A percentile compares a stretch with the other conserved stretches of the same genome.
Evolutionary conservation across 2,113 vertebrate genomes (phyloP).

Genomic region (Anolis sagrei): DNA sequence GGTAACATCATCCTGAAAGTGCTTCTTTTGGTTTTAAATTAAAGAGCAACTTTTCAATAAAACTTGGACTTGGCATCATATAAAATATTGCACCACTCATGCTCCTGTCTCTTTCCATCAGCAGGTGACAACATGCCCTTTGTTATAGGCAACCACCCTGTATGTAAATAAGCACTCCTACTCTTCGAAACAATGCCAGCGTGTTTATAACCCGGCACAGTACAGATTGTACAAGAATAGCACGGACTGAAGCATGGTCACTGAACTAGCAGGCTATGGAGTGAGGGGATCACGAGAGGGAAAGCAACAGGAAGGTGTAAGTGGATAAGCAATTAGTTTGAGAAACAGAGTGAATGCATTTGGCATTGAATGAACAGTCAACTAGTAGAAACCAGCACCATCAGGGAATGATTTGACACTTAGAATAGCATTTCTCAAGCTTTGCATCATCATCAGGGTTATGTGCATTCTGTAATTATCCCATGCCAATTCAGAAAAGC

Average conservation of each 20-base stretch:
- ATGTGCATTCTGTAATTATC: background rate
- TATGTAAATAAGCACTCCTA: background rate
- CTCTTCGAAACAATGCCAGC: conserved; percentile 2
- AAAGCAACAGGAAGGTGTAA: background rate
- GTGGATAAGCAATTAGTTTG: background rate
- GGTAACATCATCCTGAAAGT: background rate
- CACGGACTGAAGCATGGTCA: background rate
- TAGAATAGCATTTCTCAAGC: background rate
- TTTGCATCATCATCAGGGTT: background rate
- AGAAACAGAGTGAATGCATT: background rate
- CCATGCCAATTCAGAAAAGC: background rate
- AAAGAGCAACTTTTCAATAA: background rate
- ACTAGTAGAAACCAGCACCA: background rate
- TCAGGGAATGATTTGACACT: background rate
- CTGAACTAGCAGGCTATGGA: background rate
- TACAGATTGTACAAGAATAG: background rate
- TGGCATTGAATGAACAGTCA: background rate
- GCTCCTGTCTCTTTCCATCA: background rate
- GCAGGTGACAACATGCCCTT: background rate
- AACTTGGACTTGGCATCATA: background rate
- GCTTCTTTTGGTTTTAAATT: background rate
- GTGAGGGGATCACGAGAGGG: background rate
- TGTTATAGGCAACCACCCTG: background rate
- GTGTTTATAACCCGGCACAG: background rate
- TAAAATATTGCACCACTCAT: background rate